Evolutionary conservation across 2,797 vertebrate genomes (phyloP).

Genomic region (Tarsius wallacei): DNA sequence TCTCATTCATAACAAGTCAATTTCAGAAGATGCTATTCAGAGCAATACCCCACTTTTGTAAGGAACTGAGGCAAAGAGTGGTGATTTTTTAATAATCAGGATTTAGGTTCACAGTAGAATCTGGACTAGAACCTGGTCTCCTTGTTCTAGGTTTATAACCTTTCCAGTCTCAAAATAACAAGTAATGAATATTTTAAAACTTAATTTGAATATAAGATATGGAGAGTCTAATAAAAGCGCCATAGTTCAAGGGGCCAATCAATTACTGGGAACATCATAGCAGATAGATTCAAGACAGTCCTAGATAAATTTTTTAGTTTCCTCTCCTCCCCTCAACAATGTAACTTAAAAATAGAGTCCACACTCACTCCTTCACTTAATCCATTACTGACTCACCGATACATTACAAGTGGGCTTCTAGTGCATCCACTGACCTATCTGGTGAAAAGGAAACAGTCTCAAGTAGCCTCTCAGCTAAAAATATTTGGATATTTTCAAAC

Average conservation of each 20-base stretch:
- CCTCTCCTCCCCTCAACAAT: not conserved
- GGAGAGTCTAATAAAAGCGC: not conserved
- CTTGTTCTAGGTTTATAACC: not conserved
- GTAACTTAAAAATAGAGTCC: not conserved
- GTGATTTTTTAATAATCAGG: not conserved
- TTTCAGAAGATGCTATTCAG: not conserved
- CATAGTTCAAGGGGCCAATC: not conserved
- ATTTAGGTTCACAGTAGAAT: not conserved
- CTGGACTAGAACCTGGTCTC: not conserved
- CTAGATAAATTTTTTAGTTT: not conserved
- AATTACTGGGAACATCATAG: not conserved
- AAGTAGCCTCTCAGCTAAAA: not conserved
- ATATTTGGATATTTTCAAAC: not conserved
- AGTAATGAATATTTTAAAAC: not conserved
- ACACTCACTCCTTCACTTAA: not conserved
- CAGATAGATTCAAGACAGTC: not conserved
- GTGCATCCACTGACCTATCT: not conserved
- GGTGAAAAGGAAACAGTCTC: not conserved
- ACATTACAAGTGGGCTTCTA: not conserved
- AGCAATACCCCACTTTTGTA: not conserved
- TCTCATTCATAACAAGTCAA: not conserved
- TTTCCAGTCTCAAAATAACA: slow-evolving; percentile 42
- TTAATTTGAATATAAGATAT: slow-evolving; percentile 21
- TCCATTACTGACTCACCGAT: not conserved
- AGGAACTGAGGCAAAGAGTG: not conserved